A percentile compares a stretch with the other conserved stretches of the same genome.
phyloP scores from a whole-genome alignment of 2,888 invertebrate genomes.

The Meta bourneti region DNA sequence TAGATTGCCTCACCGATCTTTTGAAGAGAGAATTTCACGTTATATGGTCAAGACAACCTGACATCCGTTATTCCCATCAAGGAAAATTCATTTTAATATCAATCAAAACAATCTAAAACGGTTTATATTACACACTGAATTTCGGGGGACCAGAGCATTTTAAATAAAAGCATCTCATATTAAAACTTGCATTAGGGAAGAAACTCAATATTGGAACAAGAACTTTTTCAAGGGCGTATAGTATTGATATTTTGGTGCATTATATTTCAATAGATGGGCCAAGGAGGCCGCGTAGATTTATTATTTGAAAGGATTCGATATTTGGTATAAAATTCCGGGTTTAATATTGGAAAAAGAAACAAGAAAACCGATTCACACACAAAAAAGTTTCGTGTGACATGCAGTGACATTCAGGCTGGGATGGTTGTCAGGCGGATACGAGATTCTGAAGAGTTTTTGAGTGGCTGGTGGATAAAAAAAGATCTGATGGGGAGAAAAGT shows the following conservation, averaged over 20 bases:
- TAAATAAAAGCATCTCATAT: no score
- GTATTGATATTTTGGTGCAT: not conserved
- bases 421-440: constrained; percentile 54
- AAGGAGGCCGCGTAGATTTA: not conserved
- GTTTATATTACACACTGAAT: no score
- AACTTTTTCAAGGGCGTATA: not conserved
- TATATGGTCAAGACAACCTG: no score
- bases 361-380: not conserved
- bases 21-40: no score
- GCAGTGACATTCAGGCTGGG: constrained; percentile 13
- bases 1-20: no score
- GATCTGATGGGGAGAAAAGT: constrained; percentile 1
- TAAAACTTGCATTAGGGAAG: no score
- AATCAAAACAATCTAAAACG: no score
- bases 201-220: not conserved
- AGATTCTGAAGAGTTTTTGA: constrained; percentile 51
- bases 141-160: no score
- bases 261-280: not conserved
- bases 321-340: constrained; percentile 6
- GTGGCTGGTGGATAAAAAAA: constrained; percentile 6
- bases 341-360: not conserved
- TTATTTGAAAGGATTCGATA: not conserved
- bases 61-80: no score
- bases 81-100: no score
- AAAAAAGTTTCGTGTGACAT: constrained; percentile 14